Conservation (phyloP, 2,113 vertebrate species). For the Eclectus roratus region DNA sequence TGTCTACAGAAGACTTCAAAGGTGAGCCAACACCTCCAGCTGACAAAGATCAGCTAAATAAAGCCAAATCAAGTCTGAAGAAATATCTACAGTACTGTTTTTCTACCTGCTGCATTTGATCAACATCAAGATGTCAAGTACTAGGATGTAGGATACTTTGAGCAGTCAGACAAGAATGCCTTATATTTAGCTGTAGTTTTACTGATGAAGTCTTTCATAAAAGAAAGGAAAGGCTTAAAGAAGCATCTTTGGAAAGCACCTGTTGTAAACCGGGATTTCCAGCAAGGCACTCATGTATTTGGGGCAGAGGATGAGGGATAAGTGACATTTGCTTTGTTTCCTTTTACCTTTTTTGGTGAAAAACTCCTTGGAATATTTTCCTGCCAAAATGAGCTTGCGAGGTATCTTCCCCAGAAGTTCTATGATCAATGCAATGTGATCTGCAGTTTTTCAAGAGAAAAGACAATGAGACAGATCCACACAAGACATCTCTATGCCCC, state of each 20-base stretch:
- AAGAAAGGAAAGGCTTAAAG: not conserved
- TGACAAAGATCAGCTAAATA: not conserved
- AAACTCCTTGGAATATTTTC: conserved; percentile 98
- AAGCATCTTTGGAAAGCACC: not conserved
- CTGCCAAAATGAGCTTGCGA: conserved; percentile 91
- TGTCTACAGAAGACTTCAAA: not conserved
- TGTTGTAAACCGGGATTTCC: not conserved
- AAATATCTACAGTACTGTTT: not conserved
- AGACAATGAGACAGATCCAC: conserved; percentile 60
- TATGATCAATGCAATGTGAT: conserved; percentile 98
- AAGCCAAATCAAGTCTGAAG: not conserved
- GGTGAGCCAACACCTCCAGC: not conserved
- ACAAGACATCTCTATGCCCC: not conserved
- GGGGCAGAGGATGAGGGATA: not conserved
- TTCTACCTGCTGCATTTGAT: not conserved
- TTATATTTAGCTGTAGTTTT: not conserved
- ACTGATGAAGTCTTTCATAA: not conserved
- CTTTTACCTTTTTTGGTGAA: conserved; percentile 98
- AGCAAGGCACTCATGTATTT: not conserved
- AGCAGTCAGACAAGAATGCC: not conserved
- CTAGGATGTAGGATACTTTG: not conserved
- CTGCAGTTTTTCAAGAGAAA: conserved; percentile 66
- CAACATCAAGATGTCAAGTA: not conserved
- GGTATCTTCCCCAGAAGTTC: conserved; percentile 97
- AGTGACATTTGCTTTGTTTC: not conserved